Evolutionary conservation across 2,888 invertebrate species (phyloP).

Genomic region (Eurytoma adleriae): DNA sequence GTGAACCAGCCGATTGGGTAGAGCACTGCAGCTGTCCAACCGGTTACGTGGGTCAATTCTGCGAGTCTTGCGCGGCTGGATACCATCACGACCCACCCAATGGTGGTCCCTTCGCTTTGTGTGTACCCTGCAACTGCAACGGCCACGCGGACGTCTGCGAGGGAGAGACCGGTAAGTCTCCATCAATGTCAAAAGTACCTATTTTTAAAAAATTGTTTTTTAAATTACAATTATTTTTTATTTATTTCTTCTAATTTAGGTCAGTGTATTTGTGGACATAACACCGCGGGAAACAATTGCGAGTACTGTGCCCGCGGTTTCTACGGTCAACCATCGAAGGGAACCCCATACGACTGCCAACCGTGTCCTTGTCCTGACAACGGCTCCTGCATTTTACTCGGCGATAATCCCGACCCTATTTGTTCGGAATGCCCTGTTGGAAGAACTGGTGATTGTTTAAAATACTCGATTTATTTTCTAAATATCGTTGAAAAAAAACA

Average conservation of each 20-base stretch:
- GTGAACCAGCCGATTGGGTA: constrained; percentile 92
- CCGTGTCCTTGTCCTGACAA: constrained; percentile 96
- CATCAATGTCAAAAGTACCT: not conserved
- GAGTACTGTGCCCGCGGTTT: constrained; percentile 95
- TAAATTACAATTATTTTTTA: constrained; percentile 6
- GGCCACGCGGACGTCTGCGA: constrained; percentile 98
- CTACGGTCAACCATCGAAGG: constrained; percentile 92
- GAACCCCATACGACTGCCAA: constrained; percentile 91
- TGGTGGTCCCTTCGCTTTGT: constrained; percentile 95
- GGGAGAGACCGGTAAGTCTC: constrained; percentile 86
- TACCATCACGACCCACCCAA: constrained; percentile 93
- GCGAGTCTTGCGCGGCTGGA: constrained; percentile 97
- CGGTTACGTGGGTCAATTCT: constrained; percentile 94
- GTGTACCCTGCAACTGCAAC: constrained; percentile 98
- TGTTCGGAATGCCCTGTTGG: constrained; percentile 97
- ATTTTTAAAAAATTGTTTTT: constrained; percentile 17
- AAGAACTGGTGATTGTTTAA: constrained; percentile 83
- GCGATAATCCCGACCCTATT: constrained; percentile 84
- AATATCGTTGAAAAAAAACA: not conserved
- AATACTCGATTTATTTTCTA: not conserved
- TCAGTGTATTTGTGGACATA: constrained; percentile 96
- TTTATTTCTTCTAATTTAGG: constrained; percentile 77
- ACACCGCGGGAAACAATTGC: constrained; percentile 96
- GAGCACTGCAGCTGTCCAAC: constrained; percentile 94
- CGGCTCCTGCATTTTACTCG: constrained; percentile 93